A percentile compares a stretch with the other conserved stretches of the same genome.
Conservation (phyloP, 2,113 vertebrate genomes). For the Mustela nigripes region DNA sequence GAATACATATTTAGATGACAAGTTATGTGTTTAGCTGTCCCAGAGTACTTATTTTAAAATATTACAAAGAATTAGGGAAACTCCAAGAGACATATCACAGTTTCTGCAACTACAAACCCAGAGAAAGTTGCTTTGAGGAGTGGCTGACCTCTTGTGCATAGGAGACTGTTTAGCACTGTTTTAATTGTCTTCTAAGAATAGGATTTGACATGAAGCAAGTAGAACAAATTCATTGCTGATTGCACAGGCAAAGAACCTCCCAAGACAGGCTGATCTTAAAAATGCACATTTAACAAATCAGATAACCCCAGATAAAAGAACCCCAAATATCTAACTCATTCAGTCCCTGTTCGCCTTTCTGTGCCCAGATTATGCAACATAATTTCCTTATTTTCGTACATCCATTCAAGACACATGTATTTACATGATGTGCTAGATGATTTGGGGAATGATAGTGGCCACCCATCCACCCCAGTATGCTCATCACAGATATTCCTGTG, state of each 20-base stretch:
- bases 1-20: constrained; percentile 78
- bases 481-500: fast-evolving
- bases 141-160: constrained; percentile 49
- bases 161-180: background rate
- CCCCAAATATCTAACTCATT: background rate
- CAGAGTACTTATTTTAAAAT: constrained; percentile 75
- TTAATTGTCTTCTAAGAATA: constrained; percentile 64
- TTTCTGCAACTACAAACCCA: constrained; percentile 44
- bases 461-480: no score
- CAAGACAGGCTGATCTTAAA: background rate
- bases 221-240: constrained; percentile 3
- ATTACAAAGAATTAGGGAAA: constrained; percentile 76
- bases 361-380: background rate
- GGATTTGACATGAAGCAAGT: constrained; percentile 46
- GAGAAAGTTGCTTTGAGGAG: constrained; percentile 48
- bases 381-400: background rate
- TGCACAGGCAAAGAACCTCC: background rate
- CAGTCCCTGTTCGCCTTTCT: background rate
- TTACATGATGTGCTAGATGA: background rate
- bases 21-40: constrained; percentile 71
- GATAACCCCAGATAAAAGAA: constrained; percentile 49
- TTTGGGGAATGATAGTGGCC: fast-evolving
- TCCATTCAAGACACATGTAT: background rate
- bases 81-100: constrained; percentile 48
- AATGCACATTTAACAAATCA: constrained; percentile 23